These are phyloP conservation scores for Tigriopus californicus DNA, from an alignment of 2,888 invertebrate species.

Conservation along the genomic window DNA sequence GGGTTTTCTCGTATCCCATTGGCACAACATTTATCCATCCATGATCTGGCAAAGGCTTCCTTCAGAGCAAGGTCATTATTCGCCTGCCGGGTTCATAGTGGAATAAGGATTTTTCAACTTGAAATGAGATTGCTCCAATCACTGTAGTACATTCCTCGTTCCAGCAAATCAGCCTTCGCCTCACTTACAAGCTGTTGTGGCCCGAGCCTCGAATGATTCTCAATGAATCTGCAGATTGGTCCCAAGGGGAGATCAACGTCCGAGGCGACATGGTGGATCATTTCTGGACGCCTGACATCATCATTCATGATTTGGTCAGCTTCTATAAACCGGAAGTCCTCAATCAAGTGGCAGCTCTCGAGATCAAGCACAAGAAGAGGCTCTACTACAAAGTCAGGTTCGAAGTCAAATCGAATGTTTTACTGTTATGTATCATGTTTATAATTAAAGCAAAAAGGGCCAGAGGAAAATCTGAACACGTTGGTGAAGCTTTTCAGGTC, in stretches of 20 bases:
- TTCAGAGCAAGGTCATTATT: too few species aligned
- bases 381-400: constrained; percentile 16
- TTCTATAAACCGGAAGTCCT: constrained; percentile 14
- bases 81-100: too few species aligned
- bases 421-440: too few species aligned
- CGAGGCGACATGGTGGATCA: constrained; percentile 14
- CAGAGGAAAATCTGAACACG: too few species aligned
- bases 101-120: background rate
- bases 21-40: too few species aligned
- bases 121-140: background rate
- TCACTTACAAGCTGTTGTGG: constrained; percentile 13
- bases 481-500: too few species aligned
- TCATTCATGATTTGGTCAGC: constrained; percentile 12
- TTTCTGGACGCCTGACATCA: constrained; percentile 16
- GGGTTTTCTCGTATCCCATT: too few species aligned
- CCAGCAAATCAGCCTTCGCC: constrained; percentile 9
- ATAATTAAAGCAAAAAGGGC: too few species aligned
- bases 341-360: constrained; percentile 15
- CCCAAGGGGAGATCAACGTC: constrained; percentile 11
- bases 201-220: constrained; percentile 15
- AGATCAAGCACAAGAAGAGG: constrained; percentile 1
- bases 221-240: constrained; percentile 14
- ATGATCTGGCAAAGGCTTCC: too few species aligned
- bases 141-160: background rate
- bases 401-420: too few species aligned